Conservation (phyloP, 2,888 invertebrate genomes). For the Caenorhabditis imperialis region DNA sequence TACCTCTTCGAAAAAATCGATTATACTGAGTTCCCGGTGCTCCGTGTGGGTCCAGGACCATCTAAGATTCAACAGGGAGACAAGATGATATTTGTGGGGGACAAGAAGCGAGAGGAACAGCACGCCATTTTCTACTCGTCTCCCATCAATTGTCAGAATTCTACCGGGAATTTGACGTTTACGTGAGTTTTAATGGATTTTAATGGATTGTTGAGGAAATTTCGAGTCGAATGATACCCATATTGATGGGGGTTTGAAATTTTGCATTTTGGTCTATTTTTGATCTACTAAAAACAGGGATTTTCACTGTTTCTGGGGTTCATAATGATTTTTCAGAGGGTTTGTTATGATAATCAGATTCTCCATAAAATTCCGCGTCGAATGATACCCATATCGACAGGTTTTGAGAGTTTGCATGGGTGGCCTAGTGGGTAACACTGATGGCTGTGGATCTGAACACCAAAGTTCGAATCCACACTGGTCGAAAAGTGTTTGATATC, state of each 20-base stretch:
- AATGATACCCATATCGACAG: too few species aligned
- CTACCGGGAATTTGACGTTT: slow-evolving; percentile 75
- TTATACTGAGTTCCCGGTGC: slow-evolving; percentile 74
- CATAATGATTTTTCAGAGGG: too few species aligned
- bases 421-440: too few species aligned
- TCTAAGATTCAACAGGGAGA: slow-evolving; percentile 73
- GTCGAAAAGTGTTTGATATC: too few species aligned
- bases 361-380: too few species aligned
- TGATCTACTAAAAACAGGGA: not conserved
- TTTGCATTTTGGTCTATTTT: not conserved
- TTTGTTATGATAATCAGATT: too few species aligned
- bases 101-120: slow-evolving; percentile 71
- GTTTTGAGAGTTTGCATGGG: not conserved
- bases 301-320: not conserved
- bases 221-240: too few species aligned
- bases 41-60: slow-evolving; percentile 75
- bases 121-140: slow-evolving; percentile 73
- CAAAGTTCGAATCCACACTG: too few species aligned
- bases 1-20: slow-evolving; percentile 76
- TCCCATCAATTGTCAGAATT: slow-evolving; percentile 76
- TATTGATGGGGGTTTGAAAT: too few species aligned
- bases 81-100: slow-evolving; percentile 66
- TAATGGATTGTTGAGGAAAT: too few species aligned
- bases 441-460: too few species aligned
- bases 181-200: slow-evolving; percentile 62